Conservation (phyloP, 2,888 invertebrate species). For the Chironomus riparius region DNA sequence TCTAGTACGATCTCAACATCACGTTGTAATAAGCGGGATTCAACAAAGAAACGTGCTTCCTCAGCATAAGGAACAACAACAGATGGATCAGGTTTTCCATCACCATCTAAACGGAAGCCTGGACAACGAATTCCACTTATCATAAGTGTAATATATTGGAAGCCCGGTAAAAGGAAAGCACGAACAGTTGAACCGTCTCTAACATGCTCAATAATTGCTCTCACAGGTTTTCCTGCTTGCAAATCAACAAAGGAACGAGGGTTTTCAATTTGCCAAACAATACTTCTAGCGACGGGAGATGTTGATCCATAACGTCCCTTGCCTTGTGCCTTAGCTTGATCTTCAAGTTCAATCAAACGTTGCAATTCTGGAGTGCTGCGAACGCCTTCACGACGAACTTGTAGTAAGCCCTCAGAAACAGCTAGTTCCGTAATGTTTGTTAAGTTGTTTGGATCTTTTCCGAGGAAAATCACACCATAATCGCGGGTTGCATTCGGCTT, state of each 20-base stretch:
- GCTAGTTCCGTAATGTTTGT: conserved; percentile 85
- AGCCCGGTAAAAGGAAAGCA: conserved; percentile 82
- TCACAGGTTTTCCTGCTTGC: conserved; percentile 73
- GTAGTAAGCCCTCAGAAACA: conserved; percentile 81
- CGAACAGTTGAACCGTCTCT: conserved; percentile 94
- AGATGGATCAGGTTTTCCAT: conserved; percentile 58
- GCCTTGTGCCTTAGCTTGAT: conserved; percentile 75
- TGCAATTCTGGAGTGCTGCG: conserved; percentile 56
- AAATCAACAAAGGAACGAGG: conserved; percentile 75
- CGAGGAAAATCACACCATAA: conserved; percentile 80
- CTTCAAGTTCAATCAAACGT: conserved; percentile 75
- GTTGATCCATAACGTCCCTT: conserved; percentile 70
- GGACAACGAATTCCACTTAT: conserved; percentile 88
- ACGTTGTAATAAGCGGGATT: conserved; percentile 80
- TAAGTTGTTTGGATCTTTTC: conserved; percentile 65
- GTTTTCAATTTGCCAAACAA: conserved; percentile 85
- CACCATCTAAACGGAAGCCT: conserved; percentile 67
- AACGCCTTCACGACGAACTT: conserved; percentile 62
- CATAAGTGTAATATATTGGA: conserved; percentile 87
- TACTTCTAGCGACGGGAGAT: conserved; percentile 68
- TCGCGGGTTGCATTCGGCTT: conserved; percentile 74
- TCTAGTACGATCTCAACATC: conserved; percentile 85
- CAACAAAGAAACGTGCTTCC: conserved; percentile 91
- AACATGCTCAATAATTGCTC: conserved; percentile 94
- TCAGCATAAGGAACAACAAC: conserved; percentile 64